These are phyloP conservation scores for Spizaetus ornatus DNA, from an alignment of 2,113 vertebrate genomes.

Conservation along the genomic window DNA sequence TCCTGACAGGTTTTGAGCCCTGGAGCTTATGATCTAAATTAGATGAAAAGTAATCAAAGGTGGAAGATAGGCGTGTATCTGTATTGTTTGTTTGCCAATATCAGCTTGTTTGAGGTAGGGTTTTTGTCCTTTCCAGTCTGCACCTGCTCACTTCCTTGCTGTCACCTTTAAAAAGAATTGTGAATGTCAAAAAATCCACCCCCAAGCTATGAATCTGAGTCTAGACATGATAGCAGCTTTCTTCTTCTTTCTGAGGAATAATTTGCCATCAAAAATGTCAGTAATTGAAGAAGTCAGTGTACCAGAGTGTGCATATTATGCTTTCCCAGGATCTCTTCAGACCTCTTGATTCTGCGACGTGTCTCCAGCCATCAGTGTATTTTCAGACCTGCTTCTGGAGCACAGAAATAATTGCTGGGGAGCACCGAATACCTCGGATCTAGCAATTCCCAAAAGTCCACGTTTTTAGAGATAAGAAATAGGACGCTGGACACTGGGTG, in stretches of 20 bases:
- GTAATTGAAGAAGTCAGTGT: accelerated
- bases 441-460: not conserved
- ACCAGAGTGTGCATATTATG: accelerated
- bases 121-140: not conserved
- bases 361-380: not conserved
- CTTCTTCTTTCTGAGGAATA: not conserved
- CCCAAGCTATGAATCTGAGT: not conserved
- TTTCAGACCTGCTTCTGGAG: not conserved
- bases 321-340: not conserved
- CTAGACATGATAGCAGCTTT: not conserved
- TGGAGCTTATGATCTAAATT: not conserved
- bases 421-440: not conserved
- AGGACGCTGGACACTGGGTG: accelerated
- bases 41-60: not conserved
- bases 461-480: not conserved
- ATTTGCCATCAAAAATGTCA: not conserved
- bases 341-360: accelerated
- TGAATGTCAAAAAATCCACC: not conserved
- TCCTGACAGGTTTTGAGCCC: not conserved
- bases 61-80: accelerated
- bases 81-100: not conserved
- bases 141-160: not conserved
- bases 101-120: not conserved
- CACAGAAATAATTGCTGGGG: not conserved
- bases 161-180: not conserved